A percentile compares a stretch with the other conserved stretches of the same genome.
Evolutionary conservation across 2,888 invertebrate species (phyloP).

Genomic region (Spodoptera picta): DNA sequence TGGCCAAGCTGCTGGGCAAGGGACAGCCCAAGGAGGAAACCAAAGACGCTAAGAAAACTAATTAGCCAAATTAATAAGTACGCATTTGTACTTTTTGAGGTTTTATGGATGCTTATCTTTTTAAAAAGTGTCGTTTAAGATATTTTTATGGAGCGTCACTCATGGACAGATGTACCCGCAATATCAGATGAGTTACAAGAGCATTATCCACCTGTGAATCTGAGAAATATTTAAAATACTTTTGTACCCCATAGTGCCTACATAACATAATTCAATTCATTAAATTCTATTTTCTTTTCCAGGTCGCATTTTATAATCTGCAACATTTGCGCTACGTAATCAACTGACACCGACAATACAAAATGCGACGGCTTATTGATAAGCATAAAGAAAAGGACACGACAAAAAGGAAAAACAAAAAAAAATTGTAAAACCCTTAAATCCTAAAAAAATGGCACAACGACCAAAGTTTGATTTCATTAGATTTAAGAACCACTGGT

Average conservation of each 20-base stretch:
- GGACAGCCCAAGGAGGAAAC: conserved; percentile 94
- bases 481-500: conserved; percentile 80
- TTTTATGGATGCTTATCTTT: too few species aligned
- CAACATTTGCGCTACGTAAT: conserved; percentile 62
- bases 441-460: conserved; percentile 88
- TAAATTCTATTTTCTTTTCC: conserved; percentile 48
- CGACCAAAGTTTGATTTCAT: conserved; percentile 85
- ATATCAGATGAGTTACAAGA: too few species aligned
- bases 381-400: conserved; percentile 52
- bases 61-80: conserved; percentile 82
- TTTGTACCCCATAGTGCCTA: neutral
- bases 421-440: conserved; percentile 83
- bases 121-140: too few species aligned
- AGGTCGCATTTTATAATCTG: conserved; percentile 62
- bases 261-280: conserved; percentile 5
- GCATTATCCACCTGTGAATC: too few species aligned
- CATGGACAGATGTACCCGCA: too few species aligned
- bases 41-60: conserved; percentile 94
- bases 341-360: conserved; percentile 87
- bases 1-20: conserved; percentile 95
- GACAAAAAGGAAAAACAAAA: conserved; percentile 65
- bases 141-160: too few species aligned
- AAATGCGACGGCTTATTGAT: conserved; percentile 70
- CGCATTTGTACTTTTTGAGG: neutral
- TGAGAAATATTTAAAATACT: too few species aligned